Evolutionary conservation across 2,797 vertebrate genomes (phyloP).

Genomic region (Petrocephalus sullivani): DNA sequence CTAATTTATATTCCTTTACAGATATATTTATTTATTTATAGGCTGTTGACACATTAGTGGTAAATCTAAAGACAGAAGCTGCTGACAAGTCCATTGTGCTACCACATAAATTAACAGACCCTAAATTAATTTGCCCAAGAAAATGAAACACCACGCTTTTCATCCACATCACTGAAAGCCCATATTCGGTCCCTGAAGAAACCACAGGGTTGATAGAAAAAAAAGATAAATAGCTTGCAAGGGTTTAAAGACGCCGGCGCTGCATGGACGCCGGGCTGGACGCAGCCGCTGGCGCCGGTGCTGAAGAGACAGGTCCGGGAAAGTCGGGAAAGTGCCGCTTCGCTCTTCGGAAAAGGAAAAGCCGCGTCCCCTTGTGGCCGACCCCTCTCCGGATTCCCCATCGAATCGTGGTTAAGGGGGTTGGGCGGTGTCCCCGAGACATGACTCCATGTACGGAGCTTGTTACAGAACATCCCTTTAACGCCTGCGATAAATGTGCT

Average conservation of each 20-base stretch:
- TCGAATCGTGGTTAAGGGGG: neutral
- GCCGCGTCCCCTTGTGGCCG: no score
- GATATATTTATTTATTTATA: neutral
- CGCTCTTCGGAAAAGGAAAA: no score
- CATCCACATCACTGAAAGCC: neutral
- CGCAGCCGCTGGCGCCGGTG: neutral
- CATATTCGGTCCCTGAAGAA: neutral
- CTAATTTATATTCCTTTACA: neutral
- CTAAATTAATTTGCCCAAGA: neutral
- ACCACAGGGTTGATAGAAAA: neutral
- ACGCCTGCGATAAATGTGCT: neutral
- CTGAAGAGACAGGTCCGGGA: no score
- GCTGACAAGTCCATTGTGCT: neutral
- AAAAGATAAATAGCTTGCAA: constrained; percentile 10
- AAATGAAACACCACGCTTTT: neutral
- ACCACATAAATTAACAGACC: neutral
- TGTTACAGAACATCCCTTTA: neutral
- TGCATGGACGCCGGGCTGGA: neutral
- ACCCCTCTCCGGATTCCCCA: neutral
- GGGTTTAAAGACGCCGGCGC: neutral
- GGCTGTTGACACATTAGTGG: neutral
- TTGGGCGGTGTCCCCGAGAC: neutral
- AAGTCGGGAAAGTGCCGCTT: neutral
- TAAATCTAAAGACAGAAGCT: neutral
- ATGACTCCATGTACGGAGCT: neutral